Evolutionary conservation across 2,797 vertebrate species (phyloP).

Genomic region (Alauda arvensis): DNA sequence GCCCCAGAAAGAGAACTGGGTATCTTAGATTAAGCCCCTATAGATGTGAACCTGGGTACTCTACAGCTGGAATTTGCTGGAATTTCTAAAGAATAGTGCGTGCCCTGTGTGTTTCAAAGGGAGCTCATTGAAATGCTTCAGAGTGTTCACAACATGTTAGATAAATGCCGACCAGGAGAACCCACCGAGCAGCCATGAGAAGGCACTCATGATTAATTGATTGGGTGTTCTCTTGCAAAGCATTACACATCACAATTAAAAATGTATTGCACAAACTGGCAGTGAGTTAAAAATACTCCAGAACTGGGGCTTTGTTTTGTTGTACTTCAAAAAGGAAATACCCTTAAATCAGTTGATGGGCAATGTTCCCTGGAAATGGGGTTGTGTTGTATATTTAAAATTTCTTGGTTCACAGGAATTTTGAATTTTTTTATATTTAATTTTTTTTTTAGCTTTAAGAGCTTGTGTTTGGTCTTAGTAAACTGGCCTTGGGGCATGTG

Average conservation of each 20-base stretch:
- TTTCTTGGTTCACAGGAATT: conserved; percentile 36
- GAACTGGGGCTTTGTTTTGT: conserved; percentile 21
- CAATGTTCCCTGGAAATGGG: neutral
- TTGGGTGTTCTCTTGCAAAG: conserved; percentile 77
- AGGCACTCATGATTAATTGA: conserved; percentile 80
- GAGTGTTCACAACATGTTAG: conserved; percentile 54
- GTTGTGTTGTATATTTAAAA: conserved; percentile 39
- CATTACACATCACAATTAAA: conserved; percentile 79
- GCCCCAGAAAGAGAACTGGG: conserved; percentile 26
- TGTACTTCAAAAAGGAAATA: conserved; percentile 22
- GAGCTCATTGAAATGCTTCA: conserved; percentile 52
- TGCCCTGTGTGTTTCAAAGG: conserved; percentile 52
- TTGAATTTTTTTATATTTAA: neutral
- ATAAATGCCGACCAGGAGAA: conserved; percentile 49
- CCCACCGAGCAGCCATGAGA: conserved; percentile 63
- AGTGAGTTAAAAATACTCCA: conserved; percentile 65
- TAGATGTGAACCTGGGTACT: conserved; percentile 37
- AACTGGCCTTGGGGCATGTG: conserved; percentile 74
- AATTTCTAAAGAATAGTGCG: conserved; percentile 46
- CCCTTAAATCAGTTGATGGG: conserved; percentile 5
- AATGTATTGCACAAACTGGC: conserved; percentile 74
- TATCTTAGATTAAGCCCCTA: neutral
- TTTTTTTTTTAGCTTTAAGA: conserved; percentile 14
- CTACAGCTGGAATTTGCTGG: conserved; percentile 46
- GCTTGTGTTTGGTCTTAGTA: conserved; percentile 67